phyloP scores from a whole-genome alignment of 1,140 invertebrate genomes.

The Achatina immaculata region DNA sequence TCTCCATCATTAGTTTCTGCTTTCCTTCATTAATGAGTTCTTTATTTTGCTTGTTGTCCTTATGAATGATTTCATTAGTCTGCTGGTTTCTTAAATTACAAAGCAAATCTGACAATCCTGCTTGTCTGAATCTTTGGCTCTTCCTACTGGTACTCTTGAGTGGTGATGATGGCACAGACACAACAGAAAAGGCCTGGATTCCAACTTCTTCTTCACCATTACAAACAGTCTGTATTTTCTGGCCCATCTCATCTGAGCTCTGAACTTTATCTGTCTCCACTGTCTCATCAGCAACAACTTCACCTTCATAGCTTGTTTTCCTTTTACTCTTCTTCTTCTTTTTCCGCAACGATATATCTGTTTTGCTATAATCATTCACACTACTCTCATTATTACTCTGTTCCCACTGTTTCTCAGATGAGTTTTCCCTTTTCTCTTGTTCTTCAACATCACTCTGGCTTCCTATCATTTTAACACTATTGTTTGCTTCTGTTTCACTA shows the following conservation, averaged over 20 bases:
- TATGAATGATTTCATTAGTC: neutral
- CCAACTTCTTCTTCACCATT: neutral
- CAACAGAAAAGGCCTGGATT: neutral
- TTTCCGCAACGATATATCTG: neutral
- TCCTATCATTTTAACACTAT: neutral
- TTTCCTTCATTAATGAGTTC: neutral
- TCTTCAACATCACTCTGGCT: neutral
- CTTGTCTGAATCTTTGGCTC: too few species aligned
- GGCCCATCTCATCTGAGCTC: neutral
- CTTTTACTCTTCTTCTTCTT: neutral
- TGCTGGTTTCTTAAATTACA: neutral
- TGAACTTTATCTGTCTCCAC: neutral
- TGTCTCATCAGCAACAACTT: neutral
- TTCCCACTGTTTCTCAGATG: neutral
- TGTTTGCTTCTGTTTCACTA: neutral
- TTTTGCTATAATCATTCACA: neutral
- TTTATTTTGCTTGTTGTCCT: neutral
- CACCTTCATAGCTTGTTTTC: neutral
- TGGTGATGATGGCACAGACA: too few species aligned
- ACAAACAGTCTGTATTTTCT: neutral
- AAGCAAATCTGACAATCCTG: neutral
- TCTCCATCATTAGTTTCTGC: neutral
- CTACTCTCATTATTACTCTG: neutral
- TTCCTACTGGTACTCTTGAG: too few species aligned
- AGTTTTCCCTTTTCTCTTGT: neutral